Conservation (phyloP, 2,797 vertebrate genomes). For the Parauchenoglanis ngamensis region DNA sequence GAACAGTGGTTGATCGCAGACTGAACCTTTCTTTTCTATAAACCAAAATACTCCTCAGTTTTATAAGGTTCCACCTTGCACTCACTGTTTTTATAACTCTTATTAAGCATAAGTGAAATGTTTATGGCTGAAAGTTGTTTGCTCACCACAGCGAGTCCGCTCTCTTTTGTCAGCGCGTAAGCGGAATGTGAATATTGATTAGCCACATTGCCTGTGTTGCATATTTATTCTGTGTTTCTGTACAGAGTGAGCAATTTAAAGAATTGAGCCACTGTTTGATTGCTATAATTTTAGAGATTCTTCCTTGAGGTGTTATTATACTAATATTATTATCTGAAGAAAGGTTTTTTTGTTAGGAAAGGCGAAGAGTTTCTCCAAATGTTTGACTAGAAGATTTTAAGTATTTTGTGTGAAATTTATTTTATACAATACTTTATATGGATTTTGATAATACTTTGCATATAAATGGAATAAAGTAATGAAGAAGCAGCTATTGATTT, state of each 20-base stretch:
- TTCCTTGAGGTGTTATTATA: not conserved
- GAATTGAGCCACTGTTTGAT: no score
- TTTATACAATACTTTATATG: not conserved
- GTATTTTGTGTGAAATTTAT: not conserved
- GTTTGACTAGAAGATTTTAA: not conserved
- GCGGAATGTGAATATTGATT: not conserved
- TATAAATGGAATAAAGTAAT: not conserved
- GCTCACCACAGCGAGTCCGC: not conserved
- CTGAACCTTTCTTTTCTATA: not conserved
- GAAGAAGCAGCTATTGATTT: not conserved
- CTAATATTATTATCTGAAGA: not conserved
- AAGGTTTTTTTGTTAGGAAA: not conserved
- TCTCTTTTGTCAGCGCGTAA: not conserved
- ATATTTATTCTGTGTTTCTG: slow-evolving; percentile 8
- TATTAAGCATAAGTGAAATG: not conserved
- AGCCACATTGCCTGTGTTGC: not conserved
- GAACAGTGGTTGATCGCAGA: not conserved
- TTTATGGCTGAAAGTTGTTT: not conserved
- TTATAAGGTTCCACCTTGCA: not conserved
- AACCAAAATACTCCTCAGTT: not conserved
- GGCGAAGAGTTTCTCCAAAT: not conserved
- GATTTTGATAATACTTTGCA: not conserved
- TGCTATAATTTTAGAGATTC: not conserved
- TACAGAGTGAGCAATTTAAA: slow-evolving; percentile 9
- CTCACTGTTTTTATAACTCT: not conserved